Base-by-base conservation (phyloP, 2,113 vertebrate genomes). In the Festucalex cinctus region DNA sequence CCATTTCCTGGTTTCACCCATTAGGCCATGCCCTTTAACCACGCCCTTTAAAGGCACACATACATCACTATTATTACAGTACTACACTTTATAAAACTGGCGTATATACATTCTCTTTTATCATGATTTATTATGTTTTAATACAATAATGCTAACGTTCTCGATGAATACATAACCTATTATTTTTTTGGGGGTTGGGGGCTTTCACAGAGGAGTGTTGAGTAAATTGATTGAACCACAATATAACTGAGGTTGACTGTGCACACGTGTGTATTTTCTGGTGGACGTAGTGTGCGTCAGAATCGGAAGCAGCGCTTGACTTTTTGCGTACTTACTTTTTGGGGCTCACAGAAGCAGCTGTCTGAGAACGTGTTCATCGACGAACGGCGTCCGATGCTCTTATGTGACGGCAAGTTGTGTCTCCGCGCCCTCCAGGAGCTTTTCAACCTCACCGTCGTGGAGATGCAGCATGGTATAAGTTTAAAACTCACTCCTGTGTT, bases 401-500 rank as follows among this genome's bases (percentile, higher is more conserved):
- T 99, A 51, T 99, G 96, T 39, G 89, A 92, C 0, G 95, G 94
- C 36, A 97, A 92, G 76, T 91, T 99, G 26, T 91, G 83, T 64
- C 91, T 98, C 0, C 89, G 68, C 0, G 49, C 78, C 1, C 14
- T 99, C 22, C 95, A 95, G 78, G 94, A 97, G 76, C 85, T 94
- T 10, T 99, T 98, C 74, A 89, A 73, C 79, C 88, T 98, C 13
- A 88, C 86, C 7, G 86, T 94, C 0, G 79, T 98, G 48, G 97
- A 99, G 86, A 98, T 99, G 95, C 91, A 93, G 57, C 92, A 95
- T 0, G 95, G 96, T 99, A 90, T 1, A 1, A 4, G 19, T n/a
- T 4, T 22, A 5, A 53, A 53, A 54, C 51, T 5, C 3, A n/a
- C 20, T n/a, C 20, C 9, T 4, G 3, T 49, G 48, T 26, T 54